phyloP scores from a whole-genome alignment of 23 tunicate species.

The Corella eumyota region DNA sequence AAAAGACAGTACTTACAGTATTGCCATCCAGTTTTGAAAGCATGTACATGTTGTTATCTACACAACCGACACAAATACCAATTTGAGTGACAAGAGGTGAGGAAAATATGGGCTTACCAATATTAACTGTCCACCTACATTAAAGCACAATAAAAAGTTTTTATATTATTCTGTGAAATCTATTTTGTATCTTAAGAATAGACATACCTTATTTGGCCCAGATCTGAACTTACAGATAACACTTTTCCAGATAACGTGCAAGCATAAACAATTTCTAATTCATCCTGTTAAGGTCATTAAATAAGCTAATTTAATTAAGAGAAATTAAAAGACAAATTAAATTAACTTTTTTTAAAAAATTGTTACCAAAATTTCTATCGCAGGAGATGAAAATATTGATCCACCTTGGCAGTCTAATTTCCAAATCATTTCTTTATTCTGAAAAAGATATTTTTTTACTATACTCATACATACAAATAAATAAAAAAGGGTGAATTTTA shows the following conservation, averaged over 20 bases:
- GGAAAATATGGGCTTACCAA: constrained; percentile 72
- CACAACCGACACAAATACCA: constrained; percentile 68
- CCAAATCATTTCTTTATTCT: constrained; percentile 5
- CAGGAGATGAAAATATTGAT: constrained; percentile 70
- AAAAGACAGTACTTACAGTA: too few species aligned
- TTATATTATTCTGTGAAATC: too few species aligned
- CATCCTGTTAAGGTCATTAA: neutral
- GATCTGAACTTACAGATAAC: constrained; percentile 1
- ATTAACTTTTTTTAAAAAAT: neutral
- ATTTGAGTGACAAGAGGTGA: constrained; percentile 31
- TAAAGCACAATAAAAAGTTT: too few species aligned
- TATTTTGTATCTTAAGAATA: too few species aligned
- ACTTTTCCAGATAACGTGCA: constrained; percentile 21
- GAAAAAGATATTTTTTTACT: neutral
- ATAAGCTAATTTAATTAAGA: neutral
- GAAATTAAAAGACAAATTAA: neutral
- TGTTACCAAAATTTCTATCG: too few species aligned
- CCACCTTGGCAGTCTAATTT: constrained; percentile 26
- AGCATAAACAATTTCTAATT: constrained; percentile 1
- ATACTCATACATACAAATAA: too few species aligned
- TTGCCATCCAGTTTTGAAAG: constrained; percentile 15
- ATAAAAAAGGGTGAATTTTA: too few species aligned
- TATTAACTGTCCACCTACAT: constrained; percentile 29
- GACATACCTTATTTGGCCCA: constrained; percentile 7
- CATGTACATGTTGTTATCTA: constrained; percentile 48